Evolutionary conservation across 2,888 invertebrate species (phyloP), one percentile per base, ranked within the genome.

Genomic region (Embidobia sp.): DNA sequence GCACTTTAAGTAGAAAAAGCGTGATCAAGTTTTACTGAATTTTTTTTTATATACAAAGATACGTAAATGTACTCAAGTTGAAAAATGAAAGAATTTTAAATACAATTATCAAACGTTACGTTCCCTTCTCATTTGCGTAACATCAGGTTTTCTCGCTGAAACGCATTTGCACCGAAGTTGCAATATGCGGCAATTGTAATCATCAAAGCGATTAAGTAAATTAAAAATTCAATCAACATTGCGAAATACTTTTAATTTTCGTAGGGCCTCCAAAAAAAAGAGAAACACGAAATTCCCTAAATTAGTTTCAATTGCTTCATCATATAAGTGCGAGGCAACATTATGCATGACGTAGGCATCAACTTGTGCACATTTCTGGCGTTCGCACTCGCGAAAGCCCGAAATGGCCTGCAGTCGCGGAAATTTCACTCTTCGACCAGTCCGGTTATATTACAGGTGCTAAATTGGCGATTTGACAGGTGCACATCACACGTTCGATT

Each of bases 391-490:
- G 53, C 35, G 61, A 70, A 70, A 70, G 42, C 61, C 18, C 44
- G 18, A 70, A 53, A 59, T 57, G 48, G 27, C 67, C 67, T 15
- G 35, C 26, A 37, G 46, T 46, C 27, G 55, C 37, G 37, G 29
- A 67, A 67, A 46, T 55, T 67, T 46, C 55, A 37, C 53, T 48
- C 37, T 5, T 26, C 42, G 16, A 10, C 51, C 10, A 55, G 10
- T 11, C 5, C 5, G 13, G 15, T 22, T 18, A n/a, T 40, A 18
- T 53, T 44, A 51, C 29, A n/a, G 42, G 31, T 31, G 42, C 22
- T 51, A 42, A 66, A 67, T 67, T 67, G 35, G 27, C 29, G 44
- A 46, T 55, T 55, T 55, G 66, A 69, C 67, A 57, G 67, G 59
- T 59, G 49, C 69, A 33, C 22, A 69, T 69, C 59, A 51, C 26